These are phyloP conservation scores for Eumacrocentrus americanus DNA, from an alignment of 2,888 invertebrate species.

Conservation along the genomic window DNA sequence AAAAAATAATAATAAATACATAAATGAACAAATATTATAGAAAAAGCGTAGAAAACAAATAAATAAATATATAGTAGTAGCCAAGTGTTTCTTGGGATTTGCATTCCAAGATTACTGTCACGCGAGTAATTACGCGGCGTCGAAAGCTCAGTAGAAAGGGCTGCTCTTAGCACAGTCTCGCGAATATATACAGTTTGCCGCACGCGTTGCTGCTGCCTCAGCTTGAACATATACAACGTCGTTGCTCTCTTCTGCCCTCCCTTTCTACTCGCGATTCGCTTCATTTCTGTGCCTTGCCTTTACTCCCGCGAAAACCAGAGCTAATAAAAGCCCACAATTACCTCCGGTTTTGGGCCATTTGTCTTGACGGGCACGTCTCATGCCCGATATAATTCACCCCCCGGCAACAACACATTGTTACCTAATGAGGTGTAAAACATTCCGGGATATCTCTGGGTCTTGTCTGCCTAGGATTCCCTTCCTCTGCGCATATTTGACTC, in stretches of 20 bases:
- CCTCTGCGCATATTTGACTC: conserved; percentile 6
- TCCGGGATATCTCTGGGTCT: conserved; percentile 50
- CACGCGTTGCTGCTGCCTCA: conserved; percentile 16
- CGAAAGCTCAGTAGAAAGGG: conserved; percentile 27
- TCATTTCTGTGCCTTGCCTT: conserved; percentile 16
- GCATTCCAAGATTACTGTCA: conserved; percentile 59
- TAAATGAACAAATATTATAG: too few relatives aligned
- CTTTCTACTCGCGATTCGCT: conserved; percentile 28
- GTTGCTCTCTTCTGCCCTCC: conserved; percentile 33
- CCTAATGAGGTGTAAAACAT: conserved; percentile 62
- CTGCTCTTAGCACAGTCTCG: not conserved
- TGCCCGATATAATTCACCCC: conserved; percentile 62
- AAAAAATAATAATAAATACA: too few relatives aligned
- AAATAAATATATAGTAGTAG: not conserved
- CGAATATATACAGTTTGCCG: conserved; percentile 1
- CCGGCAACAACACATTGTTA: conserved; percentile 61
- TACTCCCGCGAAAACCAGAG: conserved; percentile 50
- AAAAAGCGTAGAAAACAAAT: not conserved
- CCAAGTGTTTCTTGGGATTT: not conserved
- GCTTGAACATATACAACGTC: conserved; percentile 25
- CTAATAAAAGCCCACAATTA: conserved; percentile 63
- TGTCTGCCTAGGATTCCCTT: conserved; percentile 44
- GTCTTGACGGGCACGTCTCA: conserved; percentile 60
- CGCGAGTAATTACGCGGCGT: conserved; percentile 58
- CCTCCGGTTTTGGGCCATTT: conserved; percentile 61